Base-by-base conservation (phyloP, 2,888 invertebrate genomes). In the Yponomeuta malinellus region DNA sequence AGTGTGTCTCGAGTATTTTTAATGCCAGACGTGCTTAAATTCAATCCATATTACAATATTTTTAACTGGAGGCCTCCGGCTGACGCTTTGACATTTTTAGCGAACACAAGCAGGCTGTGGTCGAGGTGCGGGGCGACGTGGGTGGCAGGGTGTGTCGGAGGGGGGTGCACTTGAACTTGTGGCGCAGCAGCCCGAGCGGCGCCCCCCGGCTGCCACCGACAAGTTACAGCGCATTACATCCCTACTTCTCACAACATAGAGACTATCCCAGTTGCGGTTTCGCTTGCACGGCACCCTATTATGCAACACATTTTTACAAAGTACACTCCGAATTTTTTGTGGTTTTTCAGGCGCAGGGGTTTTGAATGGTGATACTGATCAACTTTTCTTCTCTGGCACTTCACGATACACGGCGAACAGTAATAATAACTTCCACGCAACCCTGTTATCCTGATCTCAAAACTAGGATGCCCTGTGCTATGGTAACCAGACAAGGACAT, bases 91-190 rank as follows among this genome's bases (percentile, higher is more conserved):
- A 8, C 66, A 33, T 15, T 12, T 43, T 43, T 43, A 43, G 43
- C 43, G 43, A 43, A 43, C 6, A 43, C 43, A 43, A 43, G 43
- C 43, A 43, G 43, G 43, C 43, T 43, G 43, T 12, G 15, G 52
- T 59, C 67, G 48, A 63, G 8, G 63, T 15, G 15, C 2, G 70
- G n/a, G 70, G 48, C 48, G 48, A 65, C 29, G 63, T 15, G 12
- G 70, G 37, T 23, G 43, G 6, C 43, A 43, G 52, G 12, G 52
- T 59, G 52, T 15, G 52, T 1, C 6, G 33, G 66, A 37, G 67
- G 71, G 67, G 67, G 71, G 31, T 71, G 71, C 67, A 63, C 71
- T 71, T 71, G 71, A 71, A 71, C 67, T 71, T 71, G 71, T 23
- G n/a, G 9, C 12, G n/a, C 48, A 15, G 43, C 23, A 15, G 52